phyloP scores from a whole-genome alignment of 2,888 invertebrate species.

The Ceriagrion tenellum region DNA sequence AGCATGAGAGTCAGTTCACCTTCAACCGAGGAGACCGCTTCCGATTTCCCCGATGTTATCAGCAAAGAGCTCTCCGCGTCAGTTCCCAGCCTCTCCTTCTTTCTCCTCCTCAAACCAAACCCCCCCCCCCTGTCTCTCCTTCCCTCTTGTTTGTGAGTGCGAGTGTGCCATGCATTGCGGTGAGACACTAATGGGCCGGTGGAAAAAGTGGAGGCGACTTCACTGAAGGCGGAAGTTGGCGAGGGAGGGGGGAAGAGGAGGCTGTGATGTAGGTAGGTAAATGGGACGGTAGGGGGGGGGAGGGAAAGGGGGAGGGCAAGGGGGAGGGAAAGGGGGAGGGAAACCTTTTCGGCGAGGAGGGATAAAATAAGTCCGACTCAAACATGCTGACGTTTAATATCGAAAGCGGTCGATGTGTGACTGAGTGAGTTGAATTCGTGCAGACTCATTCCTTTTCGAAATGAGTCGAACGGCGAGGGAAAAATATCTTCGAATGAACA shows the following conservation, averaged over 20 bases:
- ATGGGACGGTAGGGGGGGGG: not conserved
- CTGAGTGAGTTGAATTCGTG: not conserved
- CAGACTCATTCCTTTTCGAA: not conserved
- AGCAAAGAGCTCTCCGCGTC: not conserved
- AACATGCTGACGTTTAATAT: not conserved
- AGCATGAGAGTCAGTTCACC: not conserved
- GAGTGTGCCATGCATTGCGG: not conserved
- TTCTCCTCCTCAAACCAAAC: too few species aligned
- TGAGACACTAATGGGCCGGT: slow-evolving; percentile 49
- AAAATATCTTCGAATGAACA: not conserved
- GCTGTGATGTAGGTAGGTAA: too few species aligned
- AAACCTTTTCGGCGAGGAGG: not conserved
- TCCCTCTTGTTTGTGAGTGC: not conserved
- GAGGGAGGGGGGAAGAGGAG: not conserved
- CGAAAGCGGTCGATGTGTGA: not conserved
- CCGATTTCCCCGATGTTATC: slow-evolving; percentile 57
- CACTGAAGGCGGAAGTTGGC: not conserved
- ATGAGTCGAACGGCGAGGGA: not conserved
- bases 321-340: not conserved
- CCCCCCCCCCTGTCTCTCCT: not conserved
- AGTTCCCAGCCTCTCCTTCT: not conserved
- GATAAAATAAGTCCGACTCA: not conserved
- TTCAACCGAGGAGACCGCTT: slow-evolving; percentile 42
- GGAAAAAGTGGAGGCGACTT: slow-evolving; percentile 11
- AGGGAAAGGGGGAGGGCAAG: not conserved